These are phyloP conservation scores for Ataeniobius toweri DNA, from an alignment of 2,797 vertebrate genomes.

Conservation along the genomic window DNA sequence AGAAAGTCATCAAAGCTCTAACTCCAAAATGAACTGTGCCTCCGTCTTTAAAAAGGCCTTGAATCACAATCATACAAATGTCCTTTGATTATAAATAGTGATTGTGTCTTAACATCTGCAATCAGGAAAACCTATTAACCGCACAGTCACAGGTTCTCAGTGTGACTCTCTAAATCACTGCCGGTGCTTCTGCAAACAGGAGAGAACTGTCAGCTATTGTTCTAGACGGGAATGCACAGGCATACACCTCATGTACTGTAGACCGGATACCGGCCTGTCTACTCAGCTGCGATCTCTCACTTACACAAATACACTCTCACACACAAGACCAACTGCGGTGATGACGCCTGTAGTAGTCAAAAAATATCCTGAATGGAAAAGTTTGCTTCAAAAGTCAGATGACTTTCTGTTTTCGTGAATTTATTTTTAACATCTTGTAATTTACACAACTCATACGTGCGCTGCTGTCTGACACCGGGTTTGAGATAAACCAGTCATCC, in stretches of 20 bases:
- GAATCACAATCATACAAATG: constrained; percentile 14
- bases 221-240: constrained; percentile 31
- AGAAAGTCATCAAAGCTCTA: constrained; percentile 2
- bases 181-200: constrained; percentile 53
- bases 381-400: constrained; percentile 41
- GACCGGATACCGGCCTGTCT: constrained; percentile 58
- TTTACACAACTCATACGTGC: constrained; percentile 16
- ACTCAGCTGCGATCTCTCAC: constrained; percentile 70
- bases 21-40: not conserved
- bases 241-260: constrained; percentile 27
- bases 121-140: constrained; percentile 4
- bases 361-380: constrained; percentile 63
- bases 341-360: constrained; percentile 64
- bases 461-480: constrained; percentile 2
- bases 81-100: constrained; percentile 23
- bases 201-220: constrained; percentile 59
- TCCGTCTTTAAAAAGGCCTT: not conserved
- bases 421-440: constrained; percentile 26
- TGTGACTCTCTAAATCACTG: constrained; percentile 56
- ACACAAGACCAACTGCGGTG: constrained; percentile 60
- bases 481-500: constrained; percentile 8
- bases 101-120: constrained; percentile 42
- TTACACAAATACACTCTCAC: constrained; percentile 59
- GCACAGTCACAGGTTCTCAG: constrained; percentile 44
- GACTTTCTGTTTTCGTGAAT: constrained; percentile 35